phyloP scores from a whole-genome alignment of 2,888 invertebrate species.

The Portevinia maculata region DNA sequence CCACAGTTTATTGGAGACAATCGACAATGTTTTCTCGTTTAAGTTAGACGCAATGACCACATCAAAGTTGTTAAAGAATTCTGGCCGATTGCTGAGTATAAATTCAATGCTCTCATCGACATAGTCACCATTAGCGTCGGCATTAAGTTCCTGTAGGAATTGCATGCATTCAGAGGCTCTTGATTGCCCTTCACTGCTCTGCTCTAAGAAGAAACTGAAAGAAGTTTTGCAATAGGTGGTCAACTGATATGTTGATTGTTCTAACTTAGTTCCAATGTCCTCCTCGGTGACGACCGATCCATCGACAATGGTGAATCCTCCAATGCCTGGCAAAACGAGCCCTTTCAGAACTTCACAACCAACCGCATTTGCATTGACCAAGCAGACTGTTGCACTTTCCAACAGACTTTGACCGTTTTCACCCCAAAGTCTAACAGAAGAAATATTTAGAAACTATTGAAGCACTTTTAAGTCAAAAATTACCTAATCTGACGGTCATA shows the following conservation, averaged over 20 bases:
- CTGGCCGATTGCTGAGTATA: constrained; percentile 92
- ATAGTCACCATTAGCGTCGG: constrained; percentile 95
- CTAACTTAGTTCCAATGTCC: constrained; percentile 97
- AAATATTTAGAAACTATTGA: not conserved
- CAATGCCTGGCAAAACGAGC: constrained; percentile 96
- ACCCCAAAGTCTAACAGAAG: constrained; percentile 92
- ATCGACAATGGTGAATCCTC: constrained; percentile 96
- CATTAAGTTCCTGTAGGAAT: constrained; percentile 93
- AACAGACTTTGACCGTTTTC: constrained; percentile 97
- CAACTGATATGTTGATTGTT: too few species aligned
- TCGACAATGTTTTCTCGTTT: constrained; percentile 84
- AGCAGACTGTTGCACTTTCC: constrained; percentile 94
- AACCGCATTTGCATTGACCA: constrained; percentile 95
- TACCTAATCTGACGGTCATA: constrained; percentile 90
- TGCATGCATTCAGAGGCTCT: constrained; percentile 93
- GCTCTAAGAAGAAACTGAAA: constrained; percentile 93
- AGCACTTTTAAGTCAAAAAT: constrained; percentile 27
- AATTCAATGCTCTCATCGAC: constrained; percentile 95
- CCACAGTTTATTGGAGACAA: constrained; percentile 92
- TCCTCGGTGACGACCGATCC: constrained; percentile 92
- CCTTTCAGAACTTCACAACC: constrained; percentile 98
- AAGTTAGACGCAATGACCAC: constrained; percentile 86
- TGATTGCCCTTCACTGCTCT: constrained; percentile 90
- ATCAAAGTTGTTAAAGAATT: constrained; percentile 93
- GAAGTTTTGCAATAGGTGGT: too few species aligned